Base-by-base conservation (phyloP, 2,888 invertebrate species). In the Drosophila buzzatii region DNA sequence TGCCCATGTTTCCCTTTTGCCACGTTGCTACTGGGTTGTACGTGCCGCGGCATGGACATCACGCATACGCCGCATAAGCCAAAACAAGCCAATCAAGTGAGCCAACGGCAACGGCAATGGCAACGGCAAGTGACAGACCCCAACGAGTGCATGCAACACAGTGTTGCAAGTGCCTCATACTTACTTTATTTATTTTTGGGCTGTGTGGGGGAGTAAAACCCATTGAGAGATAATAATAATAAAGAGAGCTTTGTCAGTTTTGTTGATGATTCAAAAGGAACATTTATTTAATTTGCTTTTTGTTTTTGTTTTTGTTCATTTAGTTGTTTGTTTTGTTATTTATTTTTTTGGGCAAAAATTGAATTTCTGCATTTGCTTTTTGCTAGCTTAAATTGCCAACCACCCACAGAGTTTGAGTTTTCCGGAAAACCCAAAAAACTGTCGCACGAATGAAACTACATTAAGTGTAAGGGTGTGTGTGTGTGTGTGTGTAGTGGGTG, bases 221-320 rank as follows among this genome's bases (percentile, higher is more conserved):
- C 23, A 67, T 55, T 53, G 45, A 47, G 56, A 77, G 76, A 60
- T 63, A 79, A 74, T 70, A 70, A 65, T 63, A 73, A 68, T 67
- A 60, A 68, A 65, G 66, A 59, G 58, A 73, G 64, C 66, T 60
- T 71, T 65, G 65, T 57, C 68, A 70, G 57, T 84, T 70, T 88
- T 79, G 73, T 88, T 86, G 88, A 88, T 88, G 83, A 88, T 90
- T 86, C 90, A 90, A 86, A 86, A 86, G 86, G 86, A 86, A 86
- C 86, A 86, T 86, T 82, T 86, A 87, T 88, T 89, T 90, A 88
- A 88, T 88, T 85, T 90, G 81, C 83, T 83, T 83, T 76, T 77
- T 76, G 71, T 82, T 83, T 77, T 77, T 76, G 71, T 80, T 82
- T 70, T 83, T 60, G 56, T 76, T 70, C 65, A 55, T 66, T 71